Base-by-base conservation (phyloP, 2,113 vertebrate genomes). In the Ptilorrhoa leucosticta region DNA sequence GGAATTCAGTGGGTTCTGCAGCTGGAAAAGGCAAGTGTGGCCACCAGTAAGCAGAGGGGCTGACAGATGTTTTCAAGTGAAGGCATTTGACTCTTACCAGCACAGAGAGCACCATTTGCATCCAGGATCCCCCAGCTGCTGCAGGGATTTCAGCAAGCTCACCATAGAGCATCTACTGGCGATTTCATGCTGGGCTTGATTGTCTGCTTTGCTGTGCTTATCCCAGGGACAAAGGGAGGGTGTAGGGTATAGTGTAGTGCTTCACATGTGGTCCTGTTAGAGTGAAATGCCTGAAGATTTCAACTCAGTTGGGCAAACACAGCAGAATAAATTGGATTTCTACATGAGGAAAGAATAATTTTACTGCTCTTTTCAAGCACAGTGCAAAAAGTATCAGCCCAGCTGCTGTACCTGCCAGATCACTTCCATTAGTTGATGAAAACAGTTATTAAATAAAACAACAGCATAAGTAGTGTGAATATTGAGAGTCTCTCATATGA, bases 401-500 rank as follows among this genome's bases (percentile, higher is more conserved):
- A 91, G 61, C 63, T 93, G 88, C 71, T 77, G 84, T 79, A 58
- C 64, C 73, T 87, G 22, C 5, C 54, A 95, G 44, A 66, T 91
- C 86, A 66, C 47, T 71, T 89, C 57, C 50, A 39, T 64, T 96
- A 78, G 40, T 23, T 94, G 83, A 96, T 88, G 68, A 86, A 91
- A 94, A 73, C 57, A 86, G n/a, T 87, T 95, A 81, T 75, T 92
- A 96, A 96, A 90, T 89, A 30, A 91, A 94, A 85, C 54, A 35
- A 44, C 71, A 61, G 91, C 94, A 51, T 71, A 91, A 83, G 20
- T 65, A 96, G 39, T 65, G 70, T 93, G 69, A 75, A 37, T 90
- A 89, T 72, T 40, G 82, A 95, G 50, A 51, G 14, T 68, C 35
- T 88, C 33, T 57, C n/a, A 4, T 57, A 33, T 37, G 45, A 70